Percentiles rank a stretch among this genome's conserved stretches.
Conservation (phyloP, 2,113 vertebrate species). For the Cochlearius cochlearius region DNA sequence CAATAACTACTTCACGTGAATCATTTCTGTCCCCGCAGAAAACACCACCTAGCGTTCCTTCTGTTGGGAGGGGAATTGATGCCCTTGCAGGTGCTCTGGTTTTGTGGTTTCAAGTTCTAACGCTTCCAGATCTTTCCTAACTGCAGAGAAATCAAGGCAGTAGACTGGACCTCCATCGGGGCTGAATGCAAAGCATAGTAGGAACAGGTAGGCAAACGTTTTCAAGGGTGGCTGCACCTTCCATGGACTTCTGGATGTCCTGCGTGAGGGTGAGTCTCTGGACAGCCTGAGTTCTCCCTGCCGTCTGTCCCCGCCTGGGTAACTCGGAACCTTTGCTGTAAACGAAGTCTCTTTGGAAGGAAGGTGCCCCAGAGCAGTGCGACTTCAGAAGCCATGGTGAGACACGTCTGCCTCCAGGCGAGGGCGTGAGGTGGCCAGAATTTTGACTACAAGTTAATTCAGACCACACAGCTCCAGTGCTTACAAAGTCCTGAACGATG, state of each 20-base stretch:
- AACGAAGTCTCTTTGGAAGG: too few relatives aligned
- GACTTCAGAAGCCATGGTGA: accelerated
- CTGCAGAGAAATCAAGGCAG: background rate
- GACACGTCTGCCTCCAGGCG: accelerated
- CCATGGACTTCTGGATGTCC: accelerated
- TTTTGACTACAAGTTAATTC: background rate
- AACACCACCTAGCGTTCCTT: accelerated
- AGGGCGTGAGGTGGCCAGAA: accelerated
- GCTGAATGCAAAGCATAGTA: accelerated
- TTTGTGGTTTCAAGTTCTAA: background rate
- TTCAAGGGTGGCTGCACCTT: accelerated
- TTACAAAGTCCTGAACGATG: background rate
- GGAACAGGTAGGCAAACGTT: accelerated
- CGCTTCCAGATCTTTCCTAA: background rate
- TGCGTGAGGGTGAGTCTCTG: accelerated
- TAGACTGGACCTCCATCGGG: accelerated
- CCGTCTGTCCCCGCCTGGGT: accelerated
- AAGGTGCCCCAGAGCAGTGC: background rate
- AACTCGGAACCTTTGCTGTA: accelerated
- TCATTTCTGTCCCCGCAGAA: accelerated
- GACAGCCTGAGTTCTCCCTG: background rate
- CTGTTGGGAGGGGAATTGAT: accelerated
- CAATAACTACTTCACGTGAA: background rate
- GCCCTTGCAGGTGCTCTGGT: background rate
- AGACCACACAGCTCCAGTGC: background rate